A percentile compares a stretch with the other conserved stretches of the same genome.
Evolutionary conservation across 23 tunicate genomes (phyloP).

Genomic region (Trididemnum miniatum): DNA sequence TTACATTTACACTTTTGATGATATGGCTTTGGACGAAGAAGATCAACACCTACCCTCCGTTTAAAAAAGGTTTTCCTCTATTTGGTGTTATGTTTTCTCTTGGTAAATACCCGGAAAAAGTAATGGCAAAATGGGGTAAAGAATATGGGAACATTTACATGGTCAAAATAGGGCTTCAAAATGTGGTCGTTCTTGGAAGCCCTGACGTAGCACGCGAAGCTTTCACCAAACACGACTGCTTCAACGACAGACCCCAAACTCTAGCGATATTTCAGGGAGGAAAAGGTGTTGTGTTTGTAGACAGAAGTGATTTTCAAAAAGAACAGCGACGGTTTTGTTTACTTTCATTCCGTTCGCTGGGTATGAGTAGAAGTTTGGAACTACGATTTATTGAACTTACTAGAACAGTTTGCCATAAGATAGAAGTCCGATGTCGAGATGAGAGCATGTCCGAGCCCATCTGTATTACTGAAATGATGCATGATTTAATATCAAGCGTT

Average conservation of each 20-base stretch:
- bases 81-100: conserved; percentile 42
- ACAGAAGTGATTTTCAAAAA: conserved; percentile 39
- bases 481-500: conserved; percentile 38
- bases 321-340: conserved; percentile 65
- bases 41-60: no score
- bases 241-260: conserved; percentile 36
- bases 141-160: conserved; percentile 60
- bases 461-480: conserved; percentile 6
- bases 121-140: conserved; percentile 31
- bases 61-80: conserved; percentile 44
- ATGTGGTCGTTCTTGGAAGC: conserved; percentile 36
- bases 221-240: conserved; percentile 41
- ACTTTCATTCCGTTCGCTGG: conserved; percentile 39
- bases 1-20: no score
- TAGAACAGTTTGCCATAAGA: neutral
- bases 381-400: neutral
- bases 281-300: conserved; percentile 31
- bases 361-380: conserved; percentile 63
- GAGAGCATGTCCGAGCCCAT: conserved; percentile 21
- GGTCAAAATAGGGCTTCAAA: conserved; percentile 34
- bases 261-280: conserved; percentile 31
- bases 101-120: conserved; percentile 34
- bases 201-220: conserved; percentile 66
- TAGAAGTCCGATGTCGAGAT: neutral
- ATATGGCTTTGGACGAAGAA: no score